phyloP scores from a whole-genome alignment of 53 echinoderm and acorn worm species.

The Holothuria leucospilota region DNA sequence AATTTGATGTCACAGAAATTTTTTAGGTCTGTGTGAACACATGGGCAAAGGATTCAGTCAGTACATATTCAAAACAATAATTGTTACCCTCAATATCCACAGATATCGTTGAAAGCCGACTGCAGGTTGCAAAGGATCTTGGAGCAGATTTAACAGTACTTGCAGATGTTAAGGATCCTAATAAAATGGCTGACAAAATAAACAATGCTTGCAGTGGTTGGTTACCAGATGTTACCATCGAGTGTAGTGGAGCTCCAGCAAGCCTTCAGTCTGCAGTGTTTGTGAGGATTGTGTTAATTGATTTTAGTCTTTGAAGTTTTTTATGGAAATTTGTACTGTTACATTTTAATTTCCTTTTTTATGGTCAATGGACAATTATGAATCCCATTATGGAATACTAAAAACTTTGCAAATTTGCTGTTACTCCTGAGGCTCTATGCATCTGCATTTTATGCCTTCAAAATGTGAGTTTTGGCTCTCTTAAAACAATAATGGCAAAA shows the following conservation, averaged over 20 bases:
- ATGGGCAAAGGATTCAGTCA: too few species aligned
- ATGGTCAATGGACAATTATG: too few species aligned
- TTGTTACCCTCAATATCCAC: neutral
- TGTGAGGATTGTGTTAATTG: slow-evolving; percentile 54
- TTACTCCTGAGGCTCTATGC: too few species aligned
- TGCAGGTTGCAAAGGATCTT: slow-evolving; percentile 71
- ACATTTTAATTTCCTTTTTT: too few species aligned
- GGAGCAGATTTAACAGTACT: slow-evolving; percentile 70
- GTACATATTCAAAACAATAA: neutral
- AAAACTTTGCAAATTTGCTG: too few species aligned
- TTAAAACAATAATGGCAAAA: too few species aligned
- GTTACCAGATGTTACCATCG: slow-evolving; percentile 74
- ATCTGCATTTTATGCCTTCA: too few species aligned
- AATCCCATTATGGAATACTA: too few species aligned
- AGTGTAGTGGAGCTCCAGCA: slow-evolving; percentile 78
- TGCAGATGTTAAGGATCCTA: slow-evolving; percentile 66
- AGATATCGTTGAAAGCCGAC: slow-evolving; percentile 75
- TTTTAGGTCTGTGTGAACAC: too few species aligned
- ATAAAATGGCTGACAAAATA: slow-evolving; percentile 75
- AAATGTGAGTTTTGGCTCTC: too few species aligned
- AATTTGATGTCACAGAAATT: too few species aligned
- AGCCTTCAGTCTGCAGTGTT: slow-evolving; percentile 81
- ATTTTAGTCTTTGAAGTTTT: neutral
- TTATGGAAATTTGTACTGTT: too few species aligned
- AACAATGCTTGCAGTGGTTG: slow-evolving; percentile 56